Evolutionary conservation across 2,113 vertebrate genomes (phyloP), one percentile per base, ranked within the genome.

Genomic region (Zosterops lateralis): DNA sequence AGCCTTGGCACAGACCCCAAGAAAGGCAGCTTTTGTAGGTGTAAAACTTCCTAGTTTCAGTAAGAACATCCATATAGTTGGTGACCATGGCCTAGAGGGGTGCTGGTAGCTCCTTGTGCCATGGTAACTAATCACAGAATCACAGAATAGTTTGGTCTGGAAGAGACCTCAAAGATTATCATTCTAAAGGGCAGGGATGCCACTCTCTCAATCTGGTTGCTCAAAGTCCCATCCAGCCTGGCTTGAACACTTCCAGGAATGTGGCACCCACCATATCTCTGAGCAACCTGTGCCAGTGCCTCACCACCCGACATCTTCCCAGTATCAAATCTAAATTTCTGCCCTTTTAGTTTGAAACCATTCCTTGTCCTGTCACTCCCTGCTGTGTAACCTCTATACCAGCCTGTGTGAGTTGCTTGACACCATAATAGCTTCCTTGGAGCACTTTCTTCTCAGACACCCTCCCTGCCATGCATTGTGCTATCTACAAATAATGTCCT

Each of bases 391-490:
- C 29, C 28, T 9, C 12, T 22, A 0, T 29, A 5, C 17, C 74
- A 26, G 5, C 7, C 60, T 8, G 2, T 26, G 2, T 29, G 73
- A 58, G 17, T 18, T 80, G 6, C 50, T 28, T 22, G 13, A n/a
- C 3, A 13, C 19, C n/a, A 10, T 21, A 44, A 24, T 6, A 44
- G 28, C 25, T 48, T 50, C 22, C n/a, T 70, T 7, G 19, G 21
- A 71, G 18, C 5, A 3, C 31, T 73, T 54, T 74, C 47, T 85
- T 80, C 64, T 70, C 45, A n/a, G 28, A 16, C 12, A 45, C 1
- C 26, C 12, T 86, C 68, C 17, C n/a, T 50, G 32, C 17, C 2
- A 0, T 3, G 3, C 1, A 2, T 12, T 53, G 17, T 57, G 50
- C 28, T 36, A 5, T 18, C 38, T 77, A 38, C 72, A 80, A 53